Evolutionary conservation across 2,113 vertebrate genomes (phyloP), one percentile per base, ranked within the genome.

Genomic region (Hypomesus transpacificus): DNA sequence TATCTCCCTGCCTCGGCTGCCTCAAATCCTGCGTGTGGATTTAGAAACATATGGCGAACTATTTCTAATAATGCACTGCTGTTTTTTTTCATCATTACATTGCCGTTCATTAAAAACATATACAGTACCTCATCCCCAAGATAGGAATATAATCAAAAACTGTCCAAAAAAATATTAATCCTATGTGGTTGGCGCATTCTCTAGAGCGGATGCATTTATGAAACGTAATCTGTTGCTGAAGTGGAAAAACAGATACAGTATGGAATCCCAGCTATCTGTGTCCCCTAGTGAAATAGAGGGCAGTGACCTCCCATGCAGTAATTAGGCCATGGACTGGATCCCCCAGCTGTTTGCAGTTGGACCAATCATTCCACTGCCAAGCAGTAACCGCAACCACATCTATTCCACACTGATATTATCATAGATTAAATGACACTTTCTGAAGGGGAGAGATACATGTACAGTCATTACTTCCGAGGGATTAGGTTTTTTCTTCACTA

Each of bases 261-360:
- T 74, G 56, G 85, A 80, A 82, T 80, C 54, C 58, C 66, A 68
- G 83, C 72, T 78, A 78, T 86, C 75, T 69, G 60, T 84, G 78
- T 74, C 76, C 75, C 75, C 70, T 63, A 56, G 80, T 82, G 80
- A 83, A 88, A 90, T 85, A 67, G 81, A 84, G 87, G 85, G 72
- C 87, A 78, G 14, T 83, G 82, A 88, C 85, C 81, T 83, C 58
- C 75, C 52, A 58, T 24, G 11, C 69, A 61, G 80, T 86, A 87
- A 91, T 89, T 87, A 82, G 69, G 70, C 73, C 74, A 70, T 64
- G 67, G 77, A 75, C 74, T 73, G 24, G 71, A 50, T 68, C 80
- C 68, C 70, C 65, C 78, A 69, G 81, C 74, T 74, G 70, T 74
- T 58, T 28, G 31, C 63, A 66, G 74, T 64, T 67, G 14, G 69